Evolutionary conservation across 2,888 invertebrate species (phyloP), one percentile per base, ranked within the genome.

Genomic region (Cecidostiba fungosa): DNA sequence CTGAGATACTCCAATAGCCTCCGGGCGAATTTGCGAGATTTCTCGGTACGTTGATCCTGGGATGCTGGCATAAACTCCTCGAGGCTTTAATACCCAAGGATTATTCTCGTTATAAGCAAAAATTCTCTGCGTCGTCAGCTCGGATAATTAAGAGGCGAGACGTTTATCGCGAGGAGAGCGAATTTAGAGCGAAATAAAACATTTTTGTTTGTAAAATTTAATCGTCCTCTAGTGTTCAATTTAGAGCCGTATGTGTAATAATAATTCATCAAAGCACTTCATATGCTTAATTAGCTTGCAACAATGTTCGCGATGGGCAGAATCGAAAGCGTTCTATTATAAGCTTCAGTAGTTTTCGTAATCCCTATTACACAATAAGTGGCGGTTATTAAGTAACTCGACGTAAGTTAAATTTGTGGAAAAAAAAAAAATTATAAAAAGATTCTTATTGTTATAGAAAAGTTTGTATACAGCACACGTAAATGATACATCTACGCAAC

Each of bases 1-100:
- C 76, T 76, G 76, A 29, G 76, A 59, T 5, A 76, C 76, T 76
- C 29, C 50, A 59, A 76, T 76, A 54, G 76, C 76, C 76, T 54
- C 2, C 54, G 54, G 76, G 59, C 23, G 59, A 54, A 76, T 36
- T 32, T 12, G 36, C 12, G 36, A 43, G 29, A 73, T 73, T n/a
- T 43, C 6, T 16, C 16, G 47, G 76, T 76, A 54, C 54, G 76
- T 76, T 76, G 76, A 72, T 36, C 72, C 72, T 16, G 19, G 36
- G 10, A n/a, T 6, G 54, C 54, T 39, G 39, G n/a, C n/a, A 12
- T n/a, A 39, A 39, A 39, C 72, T 72, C n/a, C 16, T 36, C n/a
- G 19, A 32, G 32, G 32, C 70, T 36, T 36, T 29, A 36, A 70
- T 36, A n/a, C 19, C 36, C n/a, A 36, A 36, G 70, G 36, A 70